These are phyloP conservation scores for Ahaetulla prasina DNA, from an alignment of 2,113 vertebrate species.

Conservation along the genomic window DNA sequence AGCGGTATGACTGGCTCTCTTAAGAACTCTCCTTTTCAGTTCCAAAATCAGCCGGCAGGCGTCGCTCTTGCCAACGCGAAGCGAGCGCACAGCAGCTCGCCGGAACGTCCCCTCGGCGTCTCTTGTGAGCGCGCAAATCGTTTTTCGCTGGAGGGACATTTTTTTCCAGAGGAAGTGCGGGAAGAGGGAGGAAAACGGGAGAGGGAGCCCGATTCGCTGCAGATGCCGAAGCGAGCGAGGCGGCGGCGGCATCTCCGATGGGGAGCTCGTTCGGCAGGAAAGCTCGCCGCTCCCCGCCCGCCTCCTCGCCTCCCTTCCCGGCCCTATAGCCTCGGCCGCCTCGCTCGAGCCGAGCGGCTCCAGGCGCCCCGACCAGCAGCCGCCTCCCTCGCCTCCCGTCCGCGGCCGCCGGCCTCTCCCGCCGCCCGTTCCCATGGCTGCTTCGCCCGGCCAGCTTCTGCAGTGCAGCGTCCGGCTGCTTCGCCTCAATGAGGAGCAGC, in stretches of 20 bases:
- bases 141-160: neutral
- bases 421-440: neutral
- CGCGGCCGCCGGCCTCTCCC: neutral
- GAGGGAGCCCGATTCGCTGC: rapidly evolving
- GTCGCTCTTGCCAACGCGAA: slow-evolving; percentile 16
- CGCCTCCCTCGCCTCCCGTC: neutral
- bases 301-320: too few relatives aligned
- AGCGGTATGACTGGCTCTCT: neutral
- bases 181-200: too few relatives aligned
- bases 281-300: neutral
- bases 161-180: neutral
- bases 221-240: neutral
- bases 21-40: rapidly evolving
- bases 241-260: neutral
- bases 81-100: neutral
- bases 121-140: neutral
- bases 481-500: slow-evolving; percentile 31
- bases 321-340: too few relatives aligned
- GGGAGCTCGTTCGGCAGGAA: rapidly evolving
- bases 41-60: neutral
- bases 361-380: neutral
- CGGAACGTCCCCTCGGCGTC: neutral
- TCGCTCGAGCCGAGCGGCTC: neutral
- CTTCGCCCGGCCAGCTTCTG: neutral
- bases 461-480: slow-evolving; percentile 19